A percentile compares a stretch with the other conserved stretches of the same genome.
phyloP scores from a whole-genome alignment of 1,140 invertebrate genomes.

The Cecropterus lyciades region DNA sequence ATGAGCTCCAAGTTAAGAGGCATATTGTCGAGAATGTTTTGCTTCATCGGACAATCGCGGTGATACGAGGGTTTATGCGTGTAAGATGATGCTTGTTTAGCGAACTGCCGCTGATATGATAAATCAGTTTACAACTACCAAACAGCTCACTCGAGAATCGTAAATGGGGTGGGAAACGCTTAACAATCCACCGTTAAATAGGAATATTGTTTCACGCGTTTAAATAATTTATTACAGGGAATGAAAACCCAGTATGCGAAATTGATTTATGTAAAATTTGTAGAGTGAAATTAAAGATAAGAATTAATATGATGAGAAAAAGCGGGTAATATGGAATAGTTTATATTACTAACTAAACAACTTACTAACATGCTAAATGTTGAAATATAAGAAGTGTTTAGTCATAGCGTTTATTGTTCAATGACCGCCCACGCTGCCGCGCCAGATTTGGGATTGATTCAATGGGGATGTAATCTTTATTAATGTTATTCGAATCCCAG shows the following conservation, averaged over 20 bases:
- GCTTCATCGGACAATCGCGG: constrained; percentile 47
- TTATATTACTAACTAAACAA: not conserved
- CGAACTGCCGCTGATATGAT: constrained; percentile 78
- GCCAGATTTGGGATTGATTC: not conserved
- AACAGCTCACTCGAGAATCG: constrained; percentile 71
- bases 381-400: not conserved
- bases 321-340: too few relatives aligned
- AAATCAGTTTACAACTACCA: constrained; percentile 78
- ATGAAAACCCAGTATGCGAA: constrained; percentile 26
- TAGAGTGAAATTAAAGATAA: not conserved
- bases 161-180: constrained; percentile 63
- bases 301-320: too few relatives aligned
- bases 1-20: constrained; percentile 59
- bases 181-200: constrained; percentile 70
- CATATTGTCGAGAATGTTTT: constrained; percentile 70
- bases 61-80: constrained; percentile 78
- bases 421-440: not conserved
- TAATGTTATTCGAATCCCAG: not conserved
- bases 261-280: not conserved
- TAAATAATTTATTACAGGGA: constrained; percentile 41
- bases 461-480: not conserved
- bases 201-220: constrained; percentile 57
- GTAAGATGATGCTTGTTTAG: constrained; percentile 82
- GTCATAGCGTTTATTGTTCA: not conserved
- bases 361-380: not conserved